phyloP scores from a whole-genome alignment of 2,888 invertebrate genomes.

The Holacanthella duospinosa region DNA sequence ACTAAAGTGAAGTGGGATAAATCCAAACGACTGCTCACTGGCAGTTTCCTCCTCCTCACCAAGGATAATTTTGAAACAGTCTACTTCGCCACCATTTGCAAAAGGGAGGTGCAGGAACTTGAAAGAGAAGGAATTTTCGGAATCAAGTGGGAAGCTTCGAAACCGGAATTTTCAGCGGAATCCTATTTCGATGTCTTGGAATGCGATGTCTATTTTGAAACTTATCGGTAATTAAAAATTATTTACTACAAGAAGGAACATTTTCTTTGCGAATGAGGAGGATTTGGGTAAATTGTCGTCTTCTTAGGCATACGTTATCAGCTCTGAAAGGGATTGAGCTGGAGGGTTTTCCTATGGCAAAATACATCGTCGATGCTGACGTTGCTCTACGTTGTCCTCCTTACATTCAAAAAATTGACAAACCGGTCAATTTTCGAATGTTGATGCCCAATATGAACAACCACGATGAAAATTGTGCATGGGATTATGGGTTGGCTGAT shows the following conservation, averaged over 20 bases:
- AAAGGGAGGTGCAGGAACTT: constrained; percentile 37
- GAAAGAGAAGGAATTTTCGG: constrained; percentile 30
- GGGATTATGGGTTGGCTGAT: neutral
- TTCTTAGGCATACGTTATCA: constrained; percentile 42
- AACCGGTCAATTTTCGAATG: neutral
- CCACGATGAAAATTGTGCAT: neutral
- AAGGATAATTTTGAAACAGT: constrained; percentile 42
- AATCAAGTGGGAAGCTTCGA: constrained; percentile 28
- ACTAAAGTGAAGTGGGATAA: constrained; percentile 39
- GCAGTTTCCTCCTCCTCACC: constrained; percentile 44
- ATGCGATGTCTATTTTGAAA: constrained; percentile 45
- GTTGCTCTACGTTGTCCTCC: constrained; percentile 40
- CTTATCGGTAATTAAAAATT: constrained; percentile 43
- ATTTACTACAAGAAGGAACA: neutral
- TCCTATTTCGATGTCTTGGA: constrained; percentile 42
- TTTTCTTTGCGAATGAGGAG: neutral
- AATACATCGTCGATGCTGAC: constrained; percentile 52
- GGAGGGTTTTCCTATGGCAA: constrained; percentile 54
- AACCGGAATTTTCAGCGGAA: constrained; percentile 12
- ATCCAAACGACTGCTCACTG: constrained; percentile 42
- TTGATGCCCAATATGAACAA: neutral
- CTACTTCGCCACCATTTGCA: constrained; percentile 41
- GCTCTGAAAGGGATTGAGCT: constrained; percentile 53
- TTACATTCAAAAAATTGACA: constrained; percentile 39
- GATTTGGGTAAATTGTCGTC: too few species aligned